Conservation (phyloP, 1,140 invertebrate species). For the Drosophila seguyi region DNA sequence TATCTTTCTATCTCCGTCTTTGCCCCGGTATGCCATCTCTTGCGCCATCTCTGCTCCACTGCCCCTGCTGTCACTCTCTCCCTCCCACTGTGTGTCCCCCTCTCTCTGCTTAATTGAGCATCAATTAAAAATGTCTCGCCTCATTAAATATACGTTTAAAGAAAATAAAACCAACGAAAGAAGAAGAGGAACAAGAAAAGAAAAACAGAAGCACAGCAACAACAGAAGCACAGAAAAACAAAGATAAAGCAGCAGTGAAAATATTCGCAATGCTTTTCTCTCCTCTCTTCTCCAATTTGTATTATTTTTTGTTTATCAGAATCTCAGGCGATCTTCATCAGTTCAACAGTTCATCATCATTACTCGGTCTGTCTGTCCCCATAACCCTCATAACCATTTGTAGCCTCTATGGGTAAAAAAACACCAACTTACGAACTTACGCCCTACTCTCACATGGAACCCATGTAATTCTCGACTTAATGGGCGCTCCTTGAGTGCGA, state of each 20-base stretch:
- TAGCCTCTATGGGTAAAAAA: constrained; percentile 2
- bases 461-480: constrained; percentile 22
- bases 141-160: constrained; percentile 68
- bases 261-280: constrained; percentile 11
- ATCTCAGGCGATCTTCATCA: constrained; percentile 25
- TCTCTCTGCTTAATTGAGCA: constrained; percentile 72
- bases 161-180: constrained; percentile 31
- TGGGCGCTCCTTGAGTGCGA: constrained; percentile 54
- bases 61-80: constrained; percentile 6
- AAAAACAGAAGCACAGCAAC: neutral
- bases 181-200: neutral
- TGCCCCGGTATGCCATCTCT: constrained; percentile 14
- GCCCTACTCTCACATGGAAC: neutral
- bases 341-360: constrained; percentile 15
- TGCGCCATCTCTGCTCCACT: constrained; percentile 27
- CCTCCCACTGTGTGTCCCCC: neutral
- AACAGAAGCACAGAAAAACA: constrained; percentile 4
- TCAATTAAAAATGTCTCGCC: constrained; percentile 80
- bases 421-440: constrained; percentile 13
- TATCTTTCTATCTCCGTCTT: constrained; percentile 7
- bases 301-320: constrained; percentile 22
- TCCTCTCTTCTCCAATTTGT: neutral
- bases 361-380: constrained; percentile 3
- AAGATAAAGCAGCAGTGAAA: constrained; percentile 26
- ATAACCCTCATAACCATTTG: constrained; percentile 14